phyloP scores from a whole-genome alignment of 2,888 invertebrate species.

The Achlya flavicornis region DNA sequence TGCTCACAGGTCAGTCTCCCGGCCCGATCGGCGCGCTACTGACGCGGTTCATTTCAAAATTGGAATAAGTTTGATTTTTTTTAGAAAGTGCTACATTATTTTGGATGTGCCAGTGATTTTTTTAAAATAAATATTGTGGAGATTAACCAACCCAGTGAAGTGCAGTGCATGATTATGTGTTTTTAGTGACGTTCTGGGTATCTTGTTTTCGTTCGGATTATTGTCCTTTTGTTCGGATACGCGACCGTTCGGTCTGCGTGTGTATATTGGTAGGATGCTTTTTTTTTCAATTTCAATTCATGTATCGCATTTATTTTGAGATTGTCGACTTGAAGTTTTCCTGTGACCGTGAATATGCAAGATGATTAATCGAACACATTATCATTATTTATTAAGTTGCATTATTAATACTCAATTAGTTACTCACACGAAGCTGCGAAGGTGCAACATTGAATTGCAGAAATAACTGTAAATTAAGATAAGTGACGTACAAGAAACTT shows the following conservation, averaged over 20 bases:
- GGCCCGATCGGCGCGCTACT: constrained; percentile 42
- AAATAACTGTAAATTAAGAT: background rate
- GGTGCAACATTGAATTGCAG: background rate
- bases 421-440: background rate
- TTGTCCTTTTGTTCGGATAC: constrained; percentile 52
- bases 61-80: constrained; percentile 31
- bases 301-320: constrained; percentile 16
- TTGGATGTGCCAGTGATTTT: constrained; percentile 45
- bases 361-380: constrained; percentile 16
- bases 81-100: constrained; percentile 51
- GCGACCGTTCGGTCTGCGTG: constrained; percentile 36
- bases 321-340: constrained; percentile 36
- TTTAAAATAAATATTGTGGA: constrained; percentile 36
- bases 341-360: constrained; percentile 21
- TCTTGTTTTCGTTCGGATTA: constrained; percentile 50
- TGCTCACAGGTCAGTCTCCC: constrained; percentile 65
- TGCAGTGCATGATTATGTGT: constrained; percentile 42
- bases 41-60: constrained; percentile 47
- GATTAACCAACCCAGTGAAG: constrained; percentile 45
- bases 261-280: constrained; percentile 41
- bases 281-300: constrained; percentile 25
- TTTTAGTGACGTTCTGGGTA: constrained; percentile 56
- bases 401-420: background rate
- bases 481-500: background rate
- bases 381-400: background rate